Conservation (phyloP, 2,113 vertebrate species). For the Burhinus oedicnemus region DNA sequence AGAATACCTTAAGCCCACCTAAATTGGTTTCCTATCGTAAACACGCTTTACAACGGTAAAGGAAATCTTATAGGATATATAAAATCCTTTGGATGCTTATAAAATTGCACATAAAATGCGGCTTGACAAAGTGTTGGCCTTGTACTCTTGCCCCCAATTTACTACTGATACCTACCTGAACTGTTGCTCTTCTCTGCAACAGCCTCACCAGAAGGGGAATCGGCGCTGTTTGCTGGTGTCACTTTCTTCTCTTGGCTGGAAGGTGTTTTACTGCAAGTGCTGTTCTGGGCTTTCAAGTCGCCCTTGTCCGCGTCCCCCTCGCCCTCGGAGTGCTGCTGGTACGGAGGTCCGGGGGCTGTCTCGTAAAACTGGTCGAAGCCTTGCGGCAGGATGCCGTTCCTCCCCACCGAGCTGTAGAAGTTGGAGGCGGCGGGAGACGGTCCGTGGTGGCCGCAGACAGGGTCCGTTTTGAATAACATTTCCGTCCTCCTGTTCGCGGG, state of each 20-base stretch:
- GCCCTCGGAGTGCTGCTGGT: slow-evolving; percentile 71
- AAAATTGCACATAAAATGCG: slow-evolving; percentile 92
- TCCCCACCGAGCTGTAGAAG: slow-evolving; percentile 90
- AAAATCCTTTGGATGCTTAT: slow-evolving; percentile 98
- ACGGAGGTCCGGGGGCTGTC: slow-evolving; percentile 71
- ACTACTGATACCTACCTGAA: slow-evolving; percentile 85
- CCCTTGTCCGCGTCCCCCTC: slow-evolving; percentile 80
- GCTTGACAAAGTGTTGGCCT: slow-evolving; percentile 81
- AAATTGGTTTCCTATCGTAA: slow-evolving; percentile 94
- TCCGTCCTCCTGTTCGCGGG: slow-evolving; percentile 87
- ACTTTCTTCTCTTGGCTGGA: slow-evolving; percentile 82
- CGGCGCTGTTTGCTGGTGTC: slow-evolving; percentile 78
- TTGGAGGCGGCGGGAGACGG: slow-evolving; percentile 78
- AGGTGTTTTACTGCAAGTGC: slow-evolving; percentile 79
- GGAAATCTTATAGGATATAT: slow-evolving; percentile 96
- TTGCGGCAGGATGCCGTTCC: slow-evolving; percentile 96
- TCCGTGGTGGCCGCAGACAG: slow-evolving; percentile 84
- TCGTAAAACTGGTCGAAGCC: slow-evolving; percentile 98
- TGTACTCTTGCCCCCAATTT: slow-evolving; percentile 69
- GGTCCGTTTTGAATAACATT: slow-evolving; percentile 92
- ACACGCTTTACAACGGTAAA: slow-evolving; percentile 93
- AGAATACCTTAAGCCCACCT: slow-evolving; percentile 82
- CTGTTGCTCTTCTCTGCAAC: slow-evolving; percentile 87
- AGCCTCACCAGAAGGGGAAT: slow-evolving; percentile 87
- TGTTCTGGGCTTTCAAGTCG: slow-evolving; percentile 77